Evolutionary conservation across 2,113 vertebrate genomes (phyloP).

Genomic region (Diadophis punctatus): DNA sequence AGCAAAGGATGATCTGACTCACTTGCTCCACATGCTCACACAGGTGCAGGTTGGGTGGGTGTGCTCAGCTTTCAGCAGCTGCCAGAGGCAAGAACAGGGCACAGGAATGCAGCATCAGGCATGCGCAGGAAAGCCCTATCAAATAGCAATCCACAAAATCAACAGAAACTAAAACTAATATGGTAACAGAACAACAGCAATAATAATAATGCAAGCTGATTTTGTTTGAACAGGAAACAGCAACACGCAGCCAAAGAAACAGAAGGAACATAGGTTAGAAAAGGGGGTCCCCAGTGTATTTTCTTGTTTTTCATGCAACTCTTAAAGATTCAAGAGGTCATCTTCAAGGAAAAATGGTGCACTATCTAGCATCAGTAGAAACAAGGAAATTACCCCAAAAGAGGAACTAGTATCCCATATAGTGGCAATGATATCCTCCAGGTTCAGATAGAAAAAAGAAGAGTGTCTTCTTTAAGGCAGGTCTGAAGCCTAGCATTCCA

Average conservation of each 20-base stretch:
- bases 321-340: not conserved
- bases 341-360: not conserved
- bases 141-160: slow-evolving; percentile 8
- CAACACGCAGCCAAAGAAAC: not conserved
- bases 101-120: not conserved
- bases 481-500: not conserved
- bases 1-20: not conserved
- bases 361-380: not conserved
- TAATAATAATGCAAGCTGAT: slow-evolving; percentile 32
- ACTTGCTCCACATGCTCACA: not conserved
- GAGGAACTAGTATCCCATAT: too few relatives aligned
- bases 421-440: not conserved
- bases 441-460: not conserved
- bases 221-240: not conserved
- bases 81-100: not conserved
- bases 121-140: not conserved
- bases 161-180: slow-evolving; percentile 38
- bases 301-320: not conserved
- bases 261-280: not conserved
- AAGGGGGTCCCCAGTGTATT: not conserved
- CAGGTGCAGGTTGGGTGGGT: not conserved
- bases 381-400: not conserved
- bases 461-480: not conserved
- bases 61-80: not conserved
- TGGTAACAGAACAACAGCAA: not conserved